These are phyloP conservation scores for Synanthedon tipuliformis DNA, from an alignment of 2,888 invertebrate species.

Conservation along the genomic window DNA sequence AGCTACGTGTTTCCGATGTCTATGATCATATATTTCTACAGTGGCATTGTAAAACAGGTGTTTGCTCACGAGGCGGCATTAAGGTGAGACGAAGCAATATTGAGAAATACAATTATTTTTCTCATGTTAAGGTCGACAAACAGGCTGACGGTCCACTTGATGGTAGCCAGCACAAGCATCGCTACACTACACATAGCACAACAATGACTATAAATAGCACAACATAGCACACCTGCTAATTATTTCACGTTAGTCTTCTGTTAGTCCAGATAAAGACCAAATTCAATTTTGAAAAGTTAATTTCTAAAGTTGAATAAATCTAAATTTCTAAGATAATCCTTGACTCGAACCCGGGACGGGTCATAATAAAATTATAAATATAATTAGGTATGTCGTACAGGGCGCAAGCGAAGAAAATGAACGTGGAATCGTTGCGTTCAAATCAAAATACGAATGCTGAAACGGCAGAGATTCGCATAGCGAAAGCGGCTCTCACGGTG, in stretches of 20 bases:
- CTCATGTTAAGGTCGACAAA: too few relatives aligned
- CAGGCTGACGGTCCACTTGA: too few relatives aligned
- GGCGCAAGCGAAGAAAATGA: conserved; percentile 86
- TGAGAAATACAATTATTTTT: background rate
- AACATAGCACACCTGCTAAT: too few relatives aligned
- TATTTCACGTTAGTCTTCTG: too few relatives aligned
- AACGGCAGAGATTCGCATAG: conserved; percentile 86
- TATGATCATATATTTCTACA: conserved; percentile 85
- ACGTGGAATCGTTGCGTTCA: conserved; percentile 84
- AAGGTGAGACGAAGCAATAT: conserved; percentile 32
- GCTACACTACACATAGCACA: too few relatives aligned
- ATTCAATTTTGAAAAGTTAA: too few relatives aligned
- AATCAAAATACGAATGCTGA: conserved; percentile 77
- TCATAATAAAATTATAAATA: background rate
- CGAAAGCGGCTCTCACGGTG: conserved; percentile 89
- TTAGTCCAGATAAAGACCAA: too few relatives aligned
- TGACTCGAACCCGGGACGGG: too few relatives aligned
- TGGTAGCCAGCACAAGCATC: too few relatives aligned
- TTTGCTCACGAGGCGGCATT: conserved; percentile 86
- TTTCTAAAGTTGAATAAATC: too few relatives aligned
- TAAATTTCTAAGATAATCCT: too few relatives aligned
- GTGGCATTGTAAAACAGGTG: conserved; percentile 89
- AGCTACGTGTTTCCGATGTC: conserved; percentile 82
- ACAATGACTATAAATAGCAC: too few relatives aligned
- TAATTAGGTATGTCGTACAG: conserved; percentile 15